A percentile compares a stretch with the other conserved stretches of the same genome.
phyloP scores from a whole-genome alignment of 2,113 vertebrate genomes.

The Falcunculus frontatus region DNA sequence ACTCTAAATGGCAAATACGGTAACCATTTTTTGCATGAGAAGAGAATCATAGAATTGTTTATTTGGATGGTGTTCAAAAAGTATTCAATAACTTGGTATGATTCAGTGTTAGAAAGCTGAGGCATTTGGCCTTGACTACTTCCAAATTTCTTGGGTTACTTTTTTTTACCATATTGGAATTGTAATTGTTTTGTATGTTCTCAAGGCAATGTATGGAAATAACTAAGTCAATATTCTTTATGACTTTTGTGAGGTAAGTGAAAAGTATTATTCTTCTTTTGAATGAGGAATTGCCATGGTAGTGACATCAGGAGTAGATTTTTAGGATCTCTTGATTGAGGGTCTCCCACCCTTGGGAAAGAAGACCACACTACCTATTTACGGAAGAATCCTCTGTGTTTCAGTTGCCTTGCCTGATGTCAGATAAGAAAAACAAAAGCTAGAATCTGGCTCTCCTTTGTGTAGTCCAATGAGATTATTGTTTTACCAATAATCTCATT shows the following conservation, averaged over 20 bases:
- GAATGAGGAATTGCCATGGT: neutral
- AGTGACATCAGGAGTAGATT: neutral
- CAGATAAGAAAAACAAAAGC: neutral
- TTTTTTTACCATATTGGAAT: neutral
- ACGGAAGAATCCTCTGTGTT: neutral
- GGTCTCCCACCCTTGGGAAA: neutral
- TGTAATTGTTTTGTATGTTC: neutral
- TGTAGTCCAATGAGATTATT: neutral
- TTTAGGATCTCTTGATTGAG: neutral
- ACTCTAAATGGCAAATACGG: neutral
- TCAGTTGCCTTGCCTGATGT: neutral
- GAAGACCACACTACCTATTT: neutral
- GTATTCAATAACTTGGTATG: neutral
- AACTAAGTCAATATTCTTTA: neutral
- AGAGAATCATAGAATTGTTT: neutral
- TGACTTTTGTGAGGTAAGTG: neutral
- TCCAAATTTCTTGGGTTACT: neutral
- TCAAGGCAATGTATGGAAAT: neutral
- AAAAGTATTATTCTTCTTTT: neutral
- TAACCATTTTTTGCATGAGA: neutral
- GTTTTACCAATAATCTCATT: neutral
- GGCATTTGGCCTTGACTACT: neutral
- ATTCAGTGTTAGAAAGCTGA: neutral
- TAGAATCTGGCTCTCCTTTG: neutral
- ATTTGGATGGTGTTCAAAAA: neutral